Conservation (phyloP, 2,113 vertebrate genomes). For the Daphoenositta chrysoptera region DNA sequence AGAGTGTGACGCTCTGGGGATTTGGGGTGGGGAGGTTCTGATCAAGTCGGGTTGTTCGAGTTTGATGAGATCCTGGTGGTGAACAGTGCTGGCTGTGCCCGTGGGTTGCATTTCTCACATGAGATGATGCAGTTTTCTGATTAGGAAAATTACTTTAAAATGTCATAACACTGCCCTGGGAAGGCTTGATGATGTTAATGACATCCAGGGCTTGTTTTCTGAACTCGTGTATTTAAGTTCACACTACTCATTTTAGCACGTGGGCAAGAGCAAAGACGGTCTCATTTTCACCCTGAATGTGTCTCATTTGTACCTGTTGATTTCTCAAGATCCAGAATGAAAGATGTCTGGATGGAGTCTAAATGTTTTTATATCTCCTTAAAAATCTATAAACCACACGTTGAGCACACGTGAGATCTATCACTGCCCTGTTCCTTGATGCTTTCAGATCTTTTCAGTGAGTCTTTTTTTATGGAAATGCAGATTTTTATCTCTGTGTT, state of each 20-base stretch:
- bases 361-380: background rate
- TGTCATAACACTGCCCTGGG: background rate
- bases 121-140: background rate
- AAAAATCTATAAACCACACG: background rate
- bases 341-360: background rate
- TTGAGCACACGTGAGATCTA: background rate
- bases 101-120: accelerated
- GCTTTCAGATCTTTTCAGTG: background rate
- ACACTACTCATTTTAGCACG: background rate
- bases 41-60: accelerated
- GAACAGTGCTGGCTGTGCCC: background rate
- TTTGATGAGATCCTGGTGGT: background rate
- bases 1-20: accelerated
- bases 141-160: background rate
- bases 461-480: background rate
- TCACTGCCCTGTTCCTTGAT: background rate
- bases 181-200: background rate
- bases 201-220: background rate
- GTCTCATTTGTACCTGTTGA: background rate
- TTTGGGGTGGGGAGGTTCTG: too few relatives aligned
- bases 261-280: background rate
- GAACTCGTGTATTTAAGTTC: background rate
- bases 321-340: background rate
- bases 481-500: background rate
- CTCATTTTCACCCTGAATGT: accelerated